Evolutionary conservation across 2,113 vertebrate genomes (phyloP).

Genomic region (Myodes glareolus): DNA sequence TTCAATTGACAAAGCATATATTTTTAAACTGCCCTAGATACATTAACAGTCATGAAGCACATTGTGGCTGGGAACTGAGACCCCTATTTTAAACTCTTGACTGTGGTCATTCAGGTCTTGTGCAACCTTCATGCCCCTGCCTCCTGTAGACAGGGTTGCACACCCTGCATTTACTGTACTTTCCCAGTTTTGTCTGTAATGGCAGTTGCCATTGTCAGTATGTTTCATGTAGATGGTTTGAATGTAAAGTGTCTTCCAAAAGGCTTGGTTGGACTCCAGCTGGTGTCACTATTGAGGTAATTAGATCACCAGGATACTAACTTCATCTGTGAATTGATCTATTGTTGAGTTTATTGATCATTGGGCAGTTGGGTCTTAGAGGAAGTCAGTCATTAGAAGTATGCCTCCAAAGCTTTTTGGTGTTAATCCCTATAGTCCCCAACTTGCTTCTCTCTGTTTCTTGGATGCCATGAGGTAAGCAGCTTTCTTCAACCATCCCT

Average conservation of each 20-base stretch:
- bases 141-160: neutral
- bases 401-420: neutral
- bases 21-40: conserved; percentile 32
- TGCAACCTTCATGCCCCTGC: neutral
- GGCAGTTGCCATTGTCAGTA: conserved; percentile 23
- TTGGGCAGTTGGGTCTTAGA: neutral
- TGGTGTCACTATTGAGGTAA: neutral
- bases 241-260: neutral
- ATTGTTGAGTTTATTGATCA: neutral
- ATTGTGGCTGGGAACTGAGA: conserved; percentile 39
- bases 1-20: conserved; percentile 9
- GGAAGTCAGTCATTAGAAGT: neutral
- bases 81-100: conserved; percentile 6
- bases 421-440: neutral
- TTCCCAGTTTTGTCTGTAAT: conserved; percentile 33
- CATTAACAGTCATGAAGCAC: conserved; percentile 43
- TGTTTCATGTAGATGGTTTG: conserved; percentile 14
- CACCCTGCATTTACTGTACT: neutral
- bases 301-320: neutral
- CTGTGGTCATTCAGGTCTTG: neutral
- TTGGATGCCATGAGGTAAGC: neutral
- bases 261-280: neutral
- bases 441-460: neutral
- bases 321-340: neutral
- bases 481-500: neutral